Base-by-base conservation (phyloP, 2,888 invertebrate species). In the Zygogramma bicolorata region DNA sequence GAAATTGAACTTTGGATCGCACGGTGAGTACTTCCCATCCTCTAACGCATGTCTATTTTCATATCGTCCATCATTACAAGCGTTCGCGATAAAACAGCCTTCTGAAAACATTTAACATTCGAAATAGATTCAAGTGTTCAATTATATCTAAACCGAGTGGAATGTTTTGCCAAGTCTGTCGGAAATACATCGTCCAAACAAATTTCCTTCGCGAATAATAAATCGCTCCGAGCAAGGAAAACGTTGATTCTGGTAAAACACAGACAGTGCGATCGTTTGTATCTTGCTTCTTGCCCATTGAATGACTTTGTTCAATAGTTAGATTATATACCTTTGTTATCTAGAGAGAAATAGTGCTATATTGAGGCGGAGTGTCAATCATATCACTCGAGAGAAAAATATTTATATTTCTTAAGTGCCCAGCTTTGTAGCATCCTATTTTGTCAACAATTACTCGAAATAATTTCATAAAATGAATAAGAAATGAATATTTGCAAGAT, bases 81-180 rank as follows among this genome's bases (percentile, higher is more conserved):
- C 61, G 40, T 62, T 29, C 25, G 46, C 27, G 63, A 63, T 46
- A 29, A 63, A 62, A 42, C 62, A 29, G 38, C n/a, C 40, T 40
- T 42, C 15, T 46, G 46, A 42, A 62, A 63, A 63, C 46, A 63
- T 46, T 46, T 49, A 63, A 29, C 63, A 46, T 46, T 63, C 63
- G 63, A 63, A 63, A 63, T 63, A 63, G 63, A 63, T 63, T 46
- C 46, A 46, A 27, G 63, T 42, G 49, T 63, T 63, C 63, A 63
- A 63, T 63, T 63, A 63, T 63, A 63, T 40, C 42, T 63, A 31
- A 31, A 29, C 46, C 31, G 29, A 13, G 46, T 49, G 8, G 46
- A 29, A 46, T 63, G 63, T 63, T 63, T 63, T 63, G 63, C 63
- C 63, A 63, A 63, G 63, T 63, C 63, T 63, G 63, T 63, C 63